Conservation (phyloP, 1,140 invertebrate genomes). For the Macrobrachium rosenbergii region DNA sequence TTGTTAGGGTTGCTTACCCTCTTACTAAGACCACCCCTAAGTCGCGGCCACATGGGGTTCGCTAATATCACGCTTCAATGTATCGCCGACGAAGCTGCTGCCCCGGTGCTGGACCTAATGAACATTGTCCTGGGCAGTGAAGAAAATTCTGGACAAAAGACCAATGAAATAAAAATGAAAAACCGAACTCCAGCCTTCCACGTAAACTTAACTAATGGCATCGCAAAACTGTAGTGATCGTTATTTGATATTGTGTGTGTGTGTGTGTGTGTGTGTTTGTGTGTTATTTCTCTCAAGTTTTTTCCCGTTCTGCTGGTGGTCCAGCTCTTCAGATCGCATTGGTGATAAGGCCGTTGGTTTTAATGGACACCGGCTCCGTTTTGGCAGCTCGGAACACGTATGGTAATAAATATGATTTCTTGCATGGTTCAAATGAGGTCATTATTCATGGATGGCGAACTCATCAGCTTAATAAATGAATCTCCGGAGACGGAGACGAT, state of each 20-base stretch:
- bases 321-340: conserved; percentile 32
- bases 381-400: conserved; percentile 46
- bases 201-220: neutral
- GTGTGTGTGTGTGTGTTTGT: neutral
- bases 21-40: conserved; percentile 21
- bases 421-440: conserved; percentile 57
- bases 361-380: conserved; percentile 36
- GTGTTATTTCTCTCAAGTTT: conserved; percentile 1
- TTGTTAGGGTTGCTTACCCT: conserved; percentile 44
- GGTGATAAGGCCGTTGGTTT: conserved; percentile 26
- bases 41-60: conserved; percentile 35
- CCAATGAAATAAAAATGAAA: neutral
- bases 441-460: conserved; percentile 48
- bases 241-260: conserved; percentile 3
- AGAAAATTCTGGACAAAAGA: neutral
- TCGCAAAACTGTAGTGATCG: neutral
- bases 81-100: neutral
- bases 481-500: neutral
- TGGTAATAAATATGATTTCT: conserved; percentile 60
- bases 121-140: neutral
- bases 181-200: no score
- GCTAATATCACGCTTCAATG: conserved; percentile 53
- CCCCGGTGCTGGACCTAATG: neutral
- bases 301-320: conserved; percentile 31
- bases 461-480: conserved; percentile 61